phyloP scores from a whole-genome alignment of 2,888 invertebrate genomes.

The Antitype chi region DNA sequence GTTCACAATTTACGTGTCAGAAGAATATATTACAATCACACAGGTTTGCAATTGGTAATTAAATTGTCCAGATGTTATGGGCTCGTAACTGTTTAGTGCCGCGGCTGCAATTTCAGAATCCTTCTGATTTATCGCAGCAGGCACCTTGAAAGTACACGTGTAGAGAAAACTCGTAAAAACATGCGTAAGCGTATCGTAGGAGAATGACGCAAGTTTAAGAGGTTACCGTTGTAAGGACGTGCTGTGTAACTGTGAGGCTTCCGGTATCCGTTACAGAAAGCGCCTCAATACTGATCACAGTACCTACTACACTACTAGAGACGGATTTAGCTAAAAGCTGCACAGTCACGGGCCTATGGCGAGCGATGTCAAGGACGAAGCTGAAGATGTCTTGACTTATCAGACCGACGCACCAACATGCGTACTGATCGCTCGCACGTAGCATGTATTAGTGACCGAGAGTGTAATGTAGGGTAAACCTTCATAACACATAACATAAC shows the following conservation, averaged over 20 bases:
- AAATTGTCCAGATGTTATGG: constrained; percentile 35
- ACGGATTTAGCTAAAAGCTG: too few species aligned
- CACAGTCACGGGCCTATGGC: not conserved
- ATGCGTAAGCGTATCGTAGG: constrained; percentile 16
- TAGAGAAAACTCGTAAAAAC: constrained; percentile 34
- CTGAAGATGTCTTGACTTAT: not conserved
- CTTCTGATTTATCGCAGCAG: constrained; percentile 30
- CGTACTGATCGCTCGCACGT: not conserved
- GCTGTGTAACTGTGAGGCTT: not conserved
- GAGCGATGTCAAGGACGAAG: too few species aligned
- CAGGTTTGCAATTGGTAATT: constrained; percentile 15
- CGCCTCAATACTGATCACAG: not conserved
- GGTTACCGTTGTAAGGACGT: not conserved
- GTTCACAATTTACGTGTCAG: not conserved
- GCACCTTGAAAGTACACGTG: constrained; percentile 54
- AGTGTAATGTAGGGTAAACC: too few species aligned
- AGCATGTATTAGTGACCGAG: not conserved
- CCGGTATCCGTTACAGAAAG: not conserved
- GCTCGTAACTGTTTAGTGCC: constrained; percentile 40
- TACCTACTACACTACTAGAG: not conserved
- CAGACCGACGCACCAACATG: not conserved
- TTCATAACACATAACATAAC: too few species aligned
- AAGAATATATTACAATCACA: constrained; percentile 5
- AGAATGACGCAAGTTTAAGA: constrained; percentile 13
- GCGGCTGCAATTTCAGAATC: constrained; percentile 34